A percentile compares a stretch with the other conserved stretches of the same genome.
Evolutionary conservation across 2,888 invertebrate species (phyloP).

Genomic region (Cristatella mucedo): DNA sequence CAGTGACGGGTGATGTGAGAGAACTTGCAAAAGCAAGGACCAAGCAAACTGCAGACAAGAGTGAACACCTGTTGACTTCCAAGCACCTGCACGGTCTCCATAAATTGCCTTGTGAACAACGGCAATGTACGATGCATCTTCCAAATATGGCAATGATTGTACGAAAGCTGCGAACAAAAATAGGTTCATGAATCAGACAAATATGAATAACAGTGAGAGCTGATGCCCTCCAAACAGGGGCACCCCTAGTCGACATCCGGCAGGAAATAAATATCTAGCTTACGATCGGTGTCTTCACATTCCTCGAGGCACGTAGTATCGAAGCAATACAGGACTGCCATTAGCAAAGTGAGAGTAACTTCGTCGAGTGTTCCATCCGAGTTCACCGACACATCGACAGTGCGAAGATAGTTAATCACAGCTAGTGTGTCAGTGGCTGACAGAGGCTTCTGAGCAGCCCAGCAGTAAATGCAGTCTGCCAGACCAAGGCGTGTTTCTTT

Average conservation of each 20-base stretch:
- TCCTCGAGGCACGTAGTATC: slow-evolving; percentile 57
- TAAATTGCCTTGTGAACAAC: too few species aligned
- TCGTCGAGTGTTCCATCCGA: slow-evolving; percentile 58
- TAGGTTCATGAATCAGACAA: too few species aligned
- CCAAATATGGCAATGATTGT: slow-evolving; percentile 11
- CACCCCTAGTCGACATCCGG: background rate
- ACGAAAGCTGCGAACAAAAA: too few species aligned
- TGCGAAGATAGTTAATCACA: slow-evolving; percentile 24
- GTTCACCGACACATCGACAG: background rate
- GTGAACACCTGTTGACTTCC: slow-evolving; percentile 2
- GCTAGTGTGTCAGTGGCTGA: slow-evolving; percentile 51
- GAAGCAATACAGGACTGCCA: slow-evolving; percentile 65
- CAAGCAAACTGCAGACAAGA: slow-evolving; percentile 53
- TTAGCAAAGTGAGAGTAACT: slow-evolving; percentile 58
- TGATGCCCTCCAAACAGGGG: too few species aligned
- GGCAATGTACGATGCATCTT: slow-evolving; percentile 8
- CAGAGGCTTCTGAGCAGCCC: slow-evolving; percentile 60
- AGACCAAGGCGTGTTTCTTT: slow-evolving; percentile 55
- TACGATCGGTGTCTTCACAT: slow-evolving; percentile 34
- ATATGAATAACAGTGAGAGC: background rate
- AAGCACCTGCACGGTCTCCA: too few species aligned
- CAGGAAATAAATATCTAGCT: slow-evolving; percentile 4
- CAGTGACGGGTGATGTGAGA: slow-evolving; percentile 30
- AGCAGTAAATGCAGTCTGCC: slow-evolving; percentile 59
- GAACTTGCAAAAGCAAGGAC: slow-evolving; percentile 47